A percentile compares a stretch with the other conserved stretches of the same genome.
phyloP scores from a whole-genome alignment of 2,797 vertebrate species.

The Chelonia mydas region DNA sequence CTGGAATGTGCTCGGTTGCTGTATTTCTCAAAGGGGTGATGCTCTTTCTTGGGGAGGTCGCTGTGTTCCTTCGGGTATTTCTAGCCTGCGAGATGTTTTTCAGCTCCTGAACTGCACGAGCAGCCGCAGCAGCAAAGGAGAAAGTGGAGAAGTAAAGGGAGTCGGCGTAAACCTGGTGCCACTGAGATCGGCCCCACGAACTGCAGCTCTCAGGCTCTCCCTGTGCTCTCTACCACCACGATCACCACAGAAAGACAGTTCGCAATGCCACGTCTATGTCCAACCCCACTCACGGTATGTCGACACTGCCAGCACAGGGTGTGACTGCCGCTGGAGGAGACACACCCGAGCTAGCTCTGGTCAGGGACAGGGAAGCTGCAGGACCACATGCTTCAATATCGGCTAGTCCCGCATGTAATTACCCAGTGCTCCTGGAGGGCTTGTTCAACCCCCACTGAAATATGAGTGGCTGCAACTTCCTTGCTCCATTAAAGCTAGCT shows the following conservation, averaged over 20 bases:
- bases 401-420: not conserved
- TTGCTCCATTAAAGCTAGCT: not conserved
- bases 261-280: accelerated
- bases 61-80: conserved; percentile 39
- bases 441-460: not conserved
- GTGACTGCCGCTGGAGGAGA: not conserved
- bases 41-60: conserved; percentile 1
- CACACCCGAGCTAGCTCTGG: not conserved
- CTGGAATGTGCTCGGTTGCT: not conserved
- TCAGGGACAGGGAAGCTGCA: not conserved
- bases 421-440: not conserved
- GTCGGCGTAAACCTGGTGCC: not conserved
- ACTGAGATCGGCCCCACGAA: not conserved
- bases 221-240: not conserved
- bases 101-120: conserved; percentile 75
- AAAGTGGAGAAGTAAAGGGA: not conserved
- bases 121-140: not conserved
- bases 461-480: not conserved
- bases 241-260: not conserved
- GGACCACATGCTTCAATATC: not conserved
- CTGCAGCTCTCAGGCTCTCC: not conserved
- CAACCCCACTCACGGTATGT: not conserved
- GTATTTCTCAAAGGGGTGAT: not conserved
- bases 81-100: conserved; percentile 72
- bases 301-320: not conserved